phyloP scores from a whole-genome alignment of 1,140 invertebrate species.

The Lamellibrachia luymesi region DNA sequence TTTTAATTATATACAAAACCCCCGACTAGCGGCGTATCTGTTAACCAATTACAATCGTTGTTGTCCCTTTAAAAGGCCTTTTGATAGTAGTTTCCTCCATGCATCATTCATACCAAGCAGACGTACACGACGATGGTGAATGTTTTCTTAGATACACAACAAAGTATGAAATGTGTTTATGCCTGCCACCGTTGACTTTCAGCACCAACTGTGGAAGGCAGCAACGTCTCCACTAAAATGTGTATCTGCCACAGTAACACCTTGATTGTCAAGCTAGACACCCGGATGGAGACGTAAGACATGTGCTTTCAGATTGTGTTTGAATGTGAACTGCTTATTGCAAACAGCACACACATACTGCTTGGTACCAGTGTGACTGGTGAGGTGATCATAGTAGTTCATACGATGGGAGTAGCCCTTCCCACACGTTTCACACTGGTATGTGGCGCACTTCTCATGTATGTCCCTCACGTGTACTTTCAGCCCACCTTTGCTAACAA shows the following conservation, averaged over 20 bases:
- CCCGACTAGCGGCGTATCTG: too few species aligned
- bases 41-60: too few species aligned
- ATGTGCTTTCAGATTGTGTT: not conserved
- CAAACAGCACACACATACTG: not conserved
- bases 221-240: not conserved
- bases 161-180: not conserved
- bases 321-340: not conserved
- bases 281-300: not conserved
- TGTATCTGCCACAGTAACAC: not conserved
- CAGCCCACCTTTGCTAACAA: not conserved
- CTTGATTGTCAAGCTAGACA: not conserved
- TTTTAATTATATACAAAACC: too few species aligned
- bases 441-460: not conserved
- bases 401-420: not conserved
- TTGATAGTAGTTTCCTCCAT: too few species aligned
- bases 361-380: not conserved
- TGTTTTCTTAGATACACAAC: too few species aligned
- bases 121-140: too few species aligned
- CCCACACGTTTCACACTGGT: not conserved
- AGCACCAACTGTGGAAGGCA: not conserved
- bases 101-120: too few species aligned
- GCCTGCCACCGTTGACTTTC: not conserved
- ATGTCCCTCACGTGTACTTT: not conserved
- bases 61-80: too few species aligned
- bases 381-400: not conserved